A percentile compares a stretch with the other conserved stretches of the same genome.
Evolutionary conservation across 1,140 invertebrate genomes (phyloP).

Genomic region (Bombus polaris): DNA sequence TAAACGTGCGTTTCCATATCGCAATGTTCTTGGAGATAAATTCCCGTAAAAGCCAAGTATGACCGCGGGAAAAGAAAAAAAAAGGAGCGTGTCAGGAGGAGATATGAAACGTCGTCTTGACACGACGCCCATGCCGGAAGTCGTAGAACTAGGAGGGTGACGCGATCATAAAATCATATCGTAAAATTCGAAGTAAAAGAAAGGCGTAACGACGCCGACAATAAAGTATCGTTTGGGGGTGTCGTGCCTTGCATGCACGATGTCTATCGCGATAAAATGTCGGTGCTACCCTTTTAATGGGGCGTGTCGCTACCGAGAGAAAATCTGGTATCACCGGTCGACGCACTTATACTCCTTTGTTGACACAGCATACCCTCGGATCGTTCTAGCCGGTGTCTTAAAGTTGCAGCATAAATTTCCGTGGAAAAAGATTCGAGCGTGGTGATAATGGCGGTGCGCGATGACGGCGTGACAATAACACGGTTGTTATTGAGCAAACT

Average conservation of each 20-base stretch:
- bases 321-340: slow-evolving; percentile 53
- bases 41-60: neutral
- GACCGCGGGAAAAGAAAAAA: neutral
- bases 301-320: slow-evolving; percentile 27
- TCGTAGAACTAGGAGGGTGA: neutral
- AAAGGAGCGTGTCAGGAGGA: neutral
- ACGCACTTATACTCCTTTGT: slow-evolving; percentile 44
- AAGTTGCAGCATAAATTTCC: slow-evolving; percentile 61
- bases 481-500: slow-evolving; percentile 48
- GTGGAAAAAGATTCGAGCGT: slow-evolving; percentile 36
- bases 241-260: slow-evolving; percentile 42
- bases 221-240: slow-evolving; percentile 61
- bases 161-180: slow-evolving; percentile 62
- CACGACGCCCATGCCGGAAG: neutral
- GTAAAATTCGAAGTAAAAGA: slow-evolving; percentile 64
- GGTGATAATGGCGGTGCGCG: slow-evolving; percentile 37
- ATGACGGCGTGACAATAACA: slow-evolving; percentile 54
- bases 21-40: slow-evolving; percentile 7
- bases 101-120: slow-evolving; percentile 46
- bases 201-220: slow-evolving; percentile 58
- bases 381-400: slow-evolving; percentile 41
- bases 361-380: slow-evolving; percentile 44
- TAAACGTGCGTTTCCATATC: neutral
- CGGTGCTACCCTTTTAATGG: slow-evolving; percentile 54
- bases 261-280: slow-evolving; percentile 61